Base-by-base conservation (phyloP, 2,113 vertebrate species). In the Cololabis saira region DNA sequence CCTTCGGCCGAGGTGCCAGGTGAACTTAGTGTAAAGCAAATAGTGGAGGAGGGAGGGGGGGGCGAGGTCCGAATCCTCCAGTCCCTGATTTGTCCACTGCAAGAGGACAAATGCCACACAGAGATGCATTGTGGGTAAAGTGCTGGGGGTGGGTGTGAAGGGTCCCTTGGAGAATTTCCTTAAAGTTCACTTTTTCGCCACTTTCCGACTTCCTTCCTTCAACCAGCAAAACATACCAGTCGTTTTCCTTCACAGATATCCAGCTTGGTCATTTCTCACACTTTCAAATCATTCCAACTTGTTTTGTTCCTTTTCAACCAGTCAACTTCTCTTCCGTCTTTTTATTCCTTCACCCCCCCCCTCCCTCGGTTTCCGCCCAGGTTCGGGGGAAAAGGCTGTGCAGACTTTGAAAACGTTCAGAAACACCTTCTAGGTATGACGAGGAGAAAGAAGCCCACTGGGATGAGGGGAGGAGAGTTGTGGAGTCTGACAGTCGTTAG, bases 61-160 rank as follows among this genome's bases (percentile, higher is more conserved):
- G n/a, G 10, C 10, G 17, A 47, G 73, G 73, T 33, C 59, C 44
- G 63, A 49, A 66, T 72, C 60, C 43, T 66, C 69, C 71, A 13
- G 61, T 86, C 74, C 63, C 75, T 79, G 84, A 80, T 69, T 52
- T 21, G 68, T 72, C 63, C 73, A 21, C 72, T 48, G 48, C 41
- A 19, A 68, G 56, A 61, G 68, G 67, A 76, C 53, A 8, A 55
- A 58, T 55, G 43, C 22, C 65, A 70, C 67, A 76, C 68, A 82
- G 74, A 78, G 80, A 83, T 80, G 90, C 24, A 63, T 87, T 76
- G 67, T 83, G 89, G 89, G 89, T 93, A 93, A 93, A 93, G 92
- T 93, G 91, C 92, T 80, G 87, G 86, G 88, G 45, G 45, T 27
- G 24, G 5, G 24, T 27, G 83, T 83, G 74, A 83, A 18, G 67